Conservation (phyloP, 2,113 vertebrate species). For the Probosciger aterrimus region DNA sequence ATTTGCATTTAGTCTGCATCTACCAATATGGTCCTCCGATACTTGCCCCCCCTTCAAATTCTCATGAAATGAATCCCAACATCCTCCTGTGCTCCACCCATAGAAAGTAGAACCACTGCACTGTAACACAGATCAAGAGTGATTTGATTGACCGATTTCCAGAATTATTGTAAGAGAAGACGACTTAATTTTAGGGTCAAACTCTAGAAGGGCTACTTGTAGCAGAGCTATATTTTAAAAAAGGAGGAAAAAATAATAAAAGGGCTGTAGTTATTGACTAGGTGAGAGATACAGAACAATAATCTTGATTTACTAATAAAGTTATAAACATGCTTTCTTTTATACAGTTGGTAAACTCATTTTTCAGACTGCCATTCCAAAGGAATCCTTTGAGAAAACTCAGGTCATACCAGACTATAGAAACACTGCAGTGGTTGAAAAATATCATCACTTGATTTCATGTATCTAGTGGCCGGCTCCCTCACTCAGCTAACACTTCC, state of each 20-base stretch:
- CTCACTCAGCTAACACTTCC: background rate
- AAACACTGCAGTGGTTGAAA: background rate
- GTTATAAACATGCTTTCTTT: background rate
- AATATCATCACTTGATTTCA: background rate
- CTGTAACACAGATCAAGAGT: background rate
- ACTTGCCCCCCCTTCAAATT: background rate
- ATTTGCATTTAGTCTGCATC: background rate
- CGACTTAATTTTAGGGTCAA: background rate
- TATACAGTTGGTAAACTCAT: background rate
- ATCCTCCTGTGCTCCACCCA: background rate
- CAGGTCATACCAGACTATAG: background rate
- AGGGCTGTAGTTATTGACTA: background rate
- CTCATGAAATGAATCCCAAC: background rate
- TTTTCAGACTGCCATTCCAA: background rate
- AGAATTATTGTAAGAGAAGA: background rate
- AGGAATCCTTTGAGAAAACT: background rate
- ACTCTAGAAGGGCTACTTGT: background rate
- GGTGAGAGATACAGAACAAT: background rate
- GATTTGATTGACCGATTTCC: background rate
- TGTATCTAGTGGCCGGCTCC: background rate
- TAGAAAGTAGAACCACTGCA: background rate
- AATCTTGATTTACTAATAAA: background rate
- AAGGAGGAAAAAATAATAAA: rapidly evolving
- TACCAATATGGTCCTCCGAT: background rate
- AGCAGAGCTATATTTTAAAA: background rate